Evolutionary conservation across 2,888 invertebrate genomes (phyloP).

Genomic region (Ephialtes manifestator): DNA sequence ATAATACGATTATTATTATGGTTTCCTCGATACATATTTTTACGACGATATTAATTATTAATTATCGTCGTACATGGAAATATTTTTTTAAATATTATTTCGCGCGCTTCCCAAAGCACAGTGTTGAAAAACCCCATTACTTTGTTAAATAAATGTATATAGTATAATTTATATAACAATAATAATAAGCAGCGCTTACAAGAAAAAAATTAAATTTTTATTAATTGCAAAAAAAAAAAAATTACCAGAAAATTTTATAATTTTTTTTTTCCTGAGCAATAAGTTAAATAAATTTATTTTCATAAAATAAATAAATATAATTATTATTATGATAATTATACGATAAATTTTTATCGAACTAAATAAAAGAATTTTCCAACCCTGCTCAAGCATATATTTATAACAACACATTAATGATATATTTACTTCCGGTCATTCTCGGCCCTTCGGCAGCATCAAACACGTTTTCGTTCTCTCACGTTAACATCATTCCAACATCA

Average conservation of each 20-base stretch:
- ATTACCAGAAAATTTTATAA: too few species aligned
- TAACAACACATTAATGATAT: slow-evolving; percentile 24
- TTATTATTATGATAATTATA: too few species aligned
- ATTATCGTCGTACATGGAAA: slow-evolving; percentile 27
- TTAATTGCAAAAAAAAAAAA: too few species aligned
- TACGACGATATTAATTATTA: slow-evolving; percentile 20
- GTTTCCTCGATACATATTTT: neutral
- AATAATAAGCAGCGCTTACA: too few species aligned
- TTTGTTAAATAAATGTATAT: too few species aligned
- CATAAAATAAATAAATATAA: too few species aligned
- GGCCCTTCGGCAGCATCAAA: slow-evolving; percentile 53
- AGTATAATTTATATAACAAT: too few species aligned
- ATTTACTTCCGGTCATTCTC: slow-evolving; percentile 31
- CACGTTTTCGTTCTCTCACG: slow-evolving; percentile 29
- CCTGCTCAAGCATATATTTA: slow-evolving; percentile 13
- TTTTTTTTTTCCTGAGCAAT: too few species aligned
- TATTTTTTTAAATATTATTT: slow-evolving; percentile 8
- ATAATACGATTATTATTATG: slow-evolving; percentile 1
- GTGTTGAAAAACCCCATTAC: too few species aligned
- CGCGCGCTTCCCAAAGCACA: neutral
- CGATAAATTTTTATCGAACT: too few species aligned
- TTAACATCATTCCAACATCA: slow-evolving; percentile 71
- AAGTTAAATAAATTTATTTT: too few species aligned
- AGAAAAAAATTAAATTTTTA: too few species aligned
- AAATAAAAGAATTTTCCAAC: neutral